Base-by-base conservation (phyloP, 1,140 invertebrate genomes). In the Drosophila athabasca region DNA sequence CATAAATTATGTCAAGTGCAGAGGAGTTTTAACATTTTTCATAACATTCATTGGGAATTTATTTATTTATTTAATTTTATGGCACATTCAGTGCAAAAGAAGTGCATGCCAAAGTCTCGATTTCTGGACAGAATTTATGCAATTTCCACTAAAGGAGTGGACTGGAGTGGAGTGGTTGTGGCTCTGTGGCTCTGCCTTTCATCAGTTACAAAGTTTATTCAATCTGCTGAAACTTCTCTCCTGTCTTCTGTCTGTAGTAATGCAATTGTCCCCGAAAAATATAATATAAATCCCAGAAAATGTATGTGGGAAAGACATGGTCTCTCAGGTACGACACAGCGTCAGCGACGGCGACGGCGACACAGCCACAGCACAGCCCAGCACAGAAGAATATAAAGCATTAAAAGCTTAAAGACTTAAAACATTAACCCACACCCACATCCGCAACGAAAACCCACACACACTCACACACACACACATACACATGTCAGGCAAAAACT, bases 351-450 rank as follows among this genome's bases (percentile, higher is more conserved):
- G 8, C 9, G 41, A 19, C 24, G 5, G 4, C 3, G 24, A 26
- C 24, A 31, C 31, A 31, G 41, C 54, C 54, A 48, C 0, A 31
- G 31, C 31, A 6, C 26, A 29, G 1, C 31, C 4, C 72, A 67
- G 67, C 53, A 8, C 29, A 3, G 58, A 76, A 77, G 79, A 82
- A 82, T 82, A 79, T 59, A 58, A 66, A 48, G 79, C 79, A 82
- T 82, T 82, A 82, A 82, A 73, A 82, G 79, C 79, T 82, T 82
- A 82, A 78, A 78, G 73, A 77, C 79, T 82, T 82, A 82, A 77
- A 82, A 82, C 73, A 82, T 82, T 81, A 81, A 81, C 35, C 11
- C 35, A 39, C 11, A 39, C 35, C 3, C 24, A 39, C 62, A 66
- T 55, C 65, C 54, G 65, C 62, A 71, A 8, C 31, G 11, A 9